phyloP scores from a whole-genome alignment of 2,797 vertebrate genomes.

The Apogon hyalosoma region DNA sequence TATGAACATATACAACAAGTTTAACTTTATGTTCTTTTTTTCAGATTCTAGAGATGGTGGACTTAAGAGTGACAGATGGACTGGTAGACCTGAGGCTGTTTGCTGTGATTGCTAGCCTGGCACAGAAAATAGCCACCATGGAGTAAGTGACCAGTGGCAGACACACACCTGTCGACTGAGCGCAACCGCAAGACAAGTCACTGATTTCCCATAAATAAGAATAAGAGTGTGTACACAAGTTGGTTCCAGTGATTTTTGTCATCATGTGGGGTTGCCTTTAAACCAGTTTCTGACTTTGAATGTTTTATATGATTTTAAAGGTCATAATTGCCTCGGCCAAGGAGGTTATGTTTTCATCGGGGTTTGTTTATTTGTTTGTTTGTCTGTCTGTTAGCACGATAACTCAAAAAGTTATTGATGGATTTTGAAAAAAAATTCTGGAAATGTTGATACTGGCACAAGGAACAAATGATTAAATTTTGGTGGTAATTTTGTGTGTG shows the following conservation, averaged over 20 bases:
- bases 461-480: too few relatives aligned
- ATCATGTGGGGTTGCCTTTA: constrained; percentile 55
- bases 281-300: constrained; percentile 30
- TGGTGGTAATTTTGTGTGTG: too few relatives aligned
- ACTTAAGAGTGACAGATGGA: constrained; percentile 94
- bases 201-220: constrained; percentile 73
- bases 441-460: too few relatives aligned
- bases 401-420: too few relatives aligned
- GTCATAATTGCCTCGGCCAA: too few relatives aligned
- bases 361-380: too few relatives aligned
- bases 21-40: constrained; percentile 37
- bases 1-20: not conserved
- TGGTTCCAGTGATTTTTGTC: constrained; percentile 51
- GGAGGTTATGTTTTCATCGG: too few relatives aligned
- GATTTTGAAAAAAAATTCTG: too few relatives aligned
- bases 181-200: constrained; percentile 47
- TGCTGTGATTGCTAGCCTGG: constrained; percentile 92
- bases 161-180: constrained; percentile 32
- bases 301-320: not conserved
- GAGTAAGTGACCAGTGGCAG: constrained; percentile 84
- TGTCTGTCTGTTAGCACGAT: too few relatives aligned
- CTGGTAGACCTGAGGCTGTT: constrained; percentile 94
- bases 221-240: constrained; percentile 55
- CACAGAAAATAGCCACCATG: constrained; percentile 91
- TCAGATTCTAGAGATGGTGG: constrained; percentile 94